Base-by-base conservation (phyloP, 2,797 vertebrate genomes). In the Chelon labrosus region DNA sequence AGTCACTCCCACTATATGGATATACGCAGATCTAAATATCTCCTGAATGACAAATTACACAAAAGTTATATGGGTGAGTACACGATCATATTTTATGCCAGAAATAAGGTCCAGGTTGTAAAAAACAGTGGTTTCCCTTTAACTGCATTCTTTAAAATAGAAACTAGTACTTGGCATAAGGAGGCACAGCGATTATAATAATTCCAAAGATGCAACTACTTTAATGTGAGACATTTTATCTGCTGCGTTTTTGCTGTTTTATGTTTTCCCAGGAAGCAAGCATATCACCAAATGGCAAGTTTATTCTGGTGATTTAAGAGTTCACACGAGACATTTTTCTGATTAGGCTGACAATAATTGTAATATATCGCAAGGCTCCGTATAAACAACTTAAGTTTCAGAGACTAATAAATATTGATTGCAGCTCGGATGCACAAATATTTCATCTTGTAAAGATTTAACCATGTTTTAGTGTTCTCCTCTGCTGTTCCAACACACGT, bases 391-490 rank as follows among this genome's bases (percentile, higher is more conserved):
- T 67, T 62, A 51, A 39, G 10, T 27, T 3, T 63, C 31, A 5
- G 31, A 59, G 52, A 70, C 9, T 73, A 66, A 79, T 76, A 65
- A 37, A 69, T 79, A 77, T 73, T 79, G 53, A 80, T 80, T 73
- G 44, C 16, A 65, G 49, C 39, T 25, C 51, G 27, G 38, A 55
- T 72, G 31, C 55, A 39, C 16, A 56, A 66, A 2, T 10, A 12
- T 7, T 55, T 19, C 35, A 58, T 62, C n/a, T 25, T 56, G 7
- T 11, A 38, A 64, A 12, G 56, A 47, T 62, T 59, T 53, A 51
- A 38, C n/a, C 2, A 39, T 50, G n/a, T 46, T 70, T 73, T 17
- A 25, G 22, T 5, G 39, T 63, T 22, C 11, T 61, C 63, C 50
- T 39, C 44, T 53, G 0, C 5, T 57, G 35, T 58, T 70, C 2